Evolutionary conservation across 2,888 invertebrate genomes (phyloP).

Genomic region (Acanthacorydalis orientalis): DNA sequence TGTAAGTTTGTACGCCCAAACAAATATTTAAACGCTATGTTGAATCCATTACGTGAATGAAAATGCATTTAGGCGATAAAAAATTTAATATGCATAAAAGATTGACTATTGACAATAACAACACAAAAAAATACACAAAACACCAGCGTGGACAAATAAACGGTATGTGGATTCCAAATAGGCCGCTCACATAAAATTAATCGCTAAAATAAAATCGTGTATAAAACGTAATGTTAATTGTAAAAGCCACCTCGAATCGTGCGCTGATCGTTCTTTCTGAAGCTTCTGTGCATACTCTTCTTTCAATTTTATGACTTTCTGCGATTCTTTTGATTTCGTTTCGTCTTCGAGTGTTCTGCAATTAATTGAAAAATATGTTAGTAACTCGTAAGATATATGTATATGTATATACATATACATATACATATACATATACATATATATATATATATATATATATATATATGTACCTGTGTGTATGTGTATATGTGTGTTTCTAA

Average conservation of each 20-base stretch:
- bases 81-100: too few relatives aligned
- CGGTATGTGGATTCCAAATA: too few relatives aligned
- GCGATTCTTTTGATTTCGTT: slow-evolving; percentile 18
- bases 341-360: slow-evolving; percentile 18
- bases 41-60: background rate
- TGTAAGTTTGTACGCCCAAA: too few relatives aligned
- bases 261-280: slow-evolving; percentile 17
- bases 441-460: too few relatives aligned
- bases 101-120: too few relatives aligned
- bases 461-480: background rate
- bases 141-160: too few relatives aligned
- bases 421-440: background rate
- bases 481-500: too few relatives aligned
- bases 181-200: background rate
- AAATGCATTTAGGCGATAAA: background rate
- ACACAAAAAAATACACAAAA: too few relatives aligned
- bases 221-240: slow-evolving; percentile 21
- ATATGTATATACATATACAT: background rate
- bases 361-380: slow-evolving; percentile 5
- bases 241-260: slow-evolving; percentile 25
- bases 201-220: slow-evolving; percentile 21
- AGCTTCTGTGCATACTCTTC: slow-evolving; percentile 19
- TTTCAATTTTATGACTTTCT: slow-evolving; percentile 17
- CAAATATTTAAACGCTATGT: background rate
- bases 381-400: too few relatives aligned